Percentiles rank a stretch among this genome's conserved stretches.
phyloP scores from a whole-genome alignment of 2,888 invertebrate species.

The Andrena bucephala region DNA sequence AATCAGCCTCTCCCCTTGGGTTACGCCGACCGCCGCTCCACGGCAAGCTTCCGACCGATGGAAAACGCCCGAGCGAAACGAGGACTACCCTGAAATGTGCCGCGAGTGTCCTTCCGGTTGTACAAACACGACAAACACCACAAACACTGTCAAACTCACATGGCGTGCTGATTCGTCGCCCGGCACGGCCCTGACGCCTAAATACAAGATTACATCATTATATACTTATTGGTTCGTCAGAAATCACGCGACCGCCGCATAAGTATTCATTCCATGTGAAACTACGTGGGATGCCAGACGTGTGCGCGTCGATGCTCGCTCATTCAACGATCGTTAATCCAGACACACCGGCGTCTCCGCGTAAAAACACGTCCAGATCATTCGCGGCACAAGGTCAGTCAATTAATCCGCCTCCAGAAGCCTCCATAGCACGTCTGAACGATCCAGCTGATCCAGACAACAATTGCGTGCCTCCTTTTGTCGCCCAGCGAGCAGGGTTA shows the following conservation, averaged over 20 bases:
- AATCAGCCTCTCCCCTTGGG: not conserved
- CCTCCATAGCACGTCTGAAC: not conserved
- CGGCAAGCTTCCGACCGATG: not conserved
- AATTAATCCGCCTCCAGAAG: conserved; percentile 17
- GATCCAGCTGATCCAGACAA: not conserved
- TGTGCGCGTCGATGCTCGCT: not conserved
- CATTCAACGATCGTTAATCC: conserved; percentile 26
- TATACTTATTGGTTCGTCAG: not conserved
- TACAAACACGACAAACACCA: not conserved
- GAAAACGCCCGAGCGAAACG: conserved; percentile 13
- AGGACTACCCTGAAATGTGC: conserved; percentile 31
- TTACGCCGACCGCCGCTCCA: not conserved
- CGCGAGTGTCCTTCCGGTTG: conserved; percentile 27
- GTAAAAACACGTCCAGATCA: conserved; percentile 16
- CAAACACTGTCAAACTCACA: conserved; percentile 38
- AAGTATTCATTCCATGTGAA: not conserved
- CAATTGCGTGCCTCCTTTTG: not conserved
- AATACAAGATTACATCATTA: conserved; percentile 48
- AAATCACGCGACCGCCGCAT: not conserved
- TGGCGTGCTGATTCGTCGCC: conserved; percentile 18
- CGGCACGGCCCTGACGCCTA: conserved; percentile 6
- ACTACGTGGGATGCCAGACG: conserved; percentile 2
- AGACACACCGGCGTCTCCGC: conserved; percentile 30
- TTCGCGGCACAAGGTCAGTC: conserved; percentile 30
- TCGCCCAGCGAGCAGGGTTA: not conserved